phyloP scores from a whole-genome alignment of 2,113 vertebrate genomes.

The Grus americana region DNA sequence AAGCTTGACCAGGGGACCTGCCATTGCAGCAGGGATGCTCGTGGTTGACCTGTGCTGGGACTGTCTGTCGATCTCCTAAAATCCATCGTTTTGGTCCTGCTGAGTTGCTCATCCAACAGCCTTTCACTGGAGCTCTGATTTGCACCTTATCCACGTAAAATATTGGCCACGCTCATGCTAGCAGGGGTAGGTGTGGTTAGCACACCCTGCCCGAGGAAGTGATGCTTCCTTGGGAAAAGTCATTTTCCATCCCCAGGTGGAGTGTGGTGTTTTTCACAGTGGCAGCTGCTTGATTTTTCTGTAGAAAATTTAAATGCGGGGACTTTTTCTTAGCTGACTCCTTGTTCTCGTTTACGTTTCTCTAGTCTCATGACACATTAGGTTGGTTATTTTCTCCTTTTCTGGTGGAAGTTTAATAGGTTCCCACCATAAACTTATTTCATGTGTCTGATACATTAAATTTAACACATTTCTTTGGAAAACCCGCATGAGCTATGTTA shows the following conservation, averaged over 20 bases:
- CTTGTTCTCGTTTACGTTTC: not conserved
- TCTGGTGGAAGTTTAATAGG: not conserved
- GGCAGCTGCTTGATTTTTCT: conserved; percentile 10
- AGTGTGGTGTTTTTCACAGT: not conserved
- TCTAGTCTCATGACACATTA: not conserved
- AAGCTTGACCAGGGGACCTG: not conserved
- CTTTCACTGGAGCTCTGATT: not conserved
- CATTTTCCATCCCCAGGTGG: not conserved
- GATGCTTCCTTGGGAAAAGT: not conserved
- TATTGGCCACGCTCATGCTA: accelerated
- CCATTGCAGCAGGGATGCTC: not conserved
- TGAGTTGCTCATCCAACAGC: not conserved
- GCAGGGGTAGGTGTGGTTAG: not conserved
- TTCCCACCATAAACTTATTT: not conserved
- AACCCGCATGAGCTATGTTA: not conserved
- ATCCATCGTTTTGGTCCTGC: not conserved
- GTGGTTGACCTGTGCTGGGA: not conserved
- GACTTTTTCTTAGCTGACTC: not conserved
- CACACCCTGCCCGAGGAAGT: not conserved
- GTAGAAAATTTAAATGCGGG: not conserved
- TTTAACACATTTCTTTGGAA: not conserved
- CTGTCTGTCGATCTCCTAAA: not conserved
- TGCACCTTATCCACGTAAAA: not conserved
- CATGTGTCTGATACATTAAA: not conserved
- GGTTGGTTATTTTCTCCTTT: not conserved